Evolutionary conservation across 2,888 invertebrate genomes (phyloP), one percentile per base, ranked within the genome.

Genomic region (Limnephilus auricula): DNA sequence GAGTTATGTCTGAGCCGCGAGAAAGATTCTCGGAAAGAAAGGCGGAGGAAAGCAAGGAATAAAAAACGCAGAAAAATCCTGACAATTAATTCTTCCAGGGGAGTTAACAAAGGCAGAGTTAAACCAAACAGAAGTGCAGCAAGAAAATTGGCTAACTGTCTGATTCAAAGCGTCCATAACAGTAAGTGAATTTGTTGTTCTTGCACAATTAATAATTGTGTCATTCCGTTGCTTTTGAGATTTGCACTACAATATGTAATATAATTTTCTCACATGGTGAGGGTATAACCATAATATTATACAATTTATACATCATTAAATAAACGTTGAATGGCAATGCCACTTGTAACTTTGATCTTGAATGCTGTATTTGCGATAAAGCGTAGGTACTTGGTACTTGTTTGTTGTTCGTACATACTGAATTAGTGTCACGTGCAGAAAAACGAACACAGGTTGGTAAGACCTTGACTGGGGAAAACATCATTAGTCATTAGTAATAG

Each of bases 91-190:
- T 93, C 92, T 50, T 93, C 92, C 30, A 92, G 93, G 65, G 94
- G 94, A 87, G 94, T 94, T 88, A 93, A 92, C 93, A 94, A 94
- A 93, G 93, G 92, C 86, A 93, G 94, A 32, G 93, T 93, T 85
- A 93, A 93, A 37, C 93, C 93, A 40, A 94, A 94, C 65, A 94
- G 94, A 79, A 94, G 94, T 92, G 95, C 94, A 92, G 94, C 95
- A 93, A 94, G 95, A 83, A 94, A 95, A 89, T 93, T 94, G 94
- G 94, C 95, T 90, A 94, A 94, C 37, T 93, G 94, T 83, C 94
- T 95, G 90, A 94, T 95, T 94, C 94, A 94, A 90, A 93, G 95
- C 9, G 94, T 94, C 2, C 93, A 95, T 88, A 94, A 93, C 94
- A 95, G 95, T 95, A 91, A 92, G 94, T 93, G 65, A 25, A 25